Base-by-base conservation (phyloP, 1,140 invertebrate species). In the Lepidostoma basale region DNA sequence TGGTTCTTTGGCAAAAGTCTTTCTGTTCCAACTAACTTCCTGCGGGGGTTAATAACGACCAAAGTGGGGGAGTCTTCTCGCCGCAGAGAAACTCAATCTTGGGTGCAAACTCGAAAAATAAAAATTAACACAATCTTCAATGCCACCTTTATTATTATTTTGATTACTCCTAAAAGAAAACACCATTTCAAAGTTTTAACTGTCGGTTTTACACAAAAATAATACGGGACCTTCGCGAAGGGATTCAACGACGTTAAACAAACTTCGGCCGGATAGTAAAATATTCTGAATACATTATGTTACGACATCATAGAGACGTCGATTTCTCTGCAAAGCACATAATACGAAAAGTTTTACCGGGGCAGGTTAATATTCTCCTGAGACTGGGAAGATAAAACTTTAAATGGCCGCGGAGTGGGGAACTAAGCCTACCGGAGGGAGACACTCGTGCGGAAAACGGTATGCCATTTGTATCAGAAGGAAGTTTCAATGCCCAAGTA, bases 371-470 rank as follows among this genome's bases (percentile, higher is more conserved):
- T 30, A 54, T 54, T 28, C 49, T 54, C 49, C 20, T 3, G 10
- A 14, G 49, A 14, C 12, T 30, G 8, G 26, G 26, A n/a, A 49
- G 49, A 54, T 30, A 30, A 28, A 54, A 54, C 25, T 54, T 54
- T 26, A 18, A 54, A 54, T 54, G 26, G 14, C 49, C 33, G 10
- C 26, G 25, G 23, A 28, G 16, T 26, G 49, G n/a, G 26, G 26
- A n/a, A 30, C 2, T 14, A 16, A 54, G 49, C 25, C 49, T 16
- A 26, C 26, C 49, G n/a, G 49, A 14, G 3, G 39, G 40, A 44
- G 40, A n/a, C 49, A 30, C 49, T 30, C 49, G 49, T 26, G 49
- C 26, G 49, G 23, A 54, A 54, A 54, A 54, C 49, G 14, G 49
- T 54, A 12, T 18, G 49, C 49, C 49, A 54, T 54, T 54, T 54